Evolutionary conservation across 1,140 invertebrate species (phyloP), one percentile per base, ranked within the genome.

Genomic region (Bursaphelenchus mucronatus): DNA sequence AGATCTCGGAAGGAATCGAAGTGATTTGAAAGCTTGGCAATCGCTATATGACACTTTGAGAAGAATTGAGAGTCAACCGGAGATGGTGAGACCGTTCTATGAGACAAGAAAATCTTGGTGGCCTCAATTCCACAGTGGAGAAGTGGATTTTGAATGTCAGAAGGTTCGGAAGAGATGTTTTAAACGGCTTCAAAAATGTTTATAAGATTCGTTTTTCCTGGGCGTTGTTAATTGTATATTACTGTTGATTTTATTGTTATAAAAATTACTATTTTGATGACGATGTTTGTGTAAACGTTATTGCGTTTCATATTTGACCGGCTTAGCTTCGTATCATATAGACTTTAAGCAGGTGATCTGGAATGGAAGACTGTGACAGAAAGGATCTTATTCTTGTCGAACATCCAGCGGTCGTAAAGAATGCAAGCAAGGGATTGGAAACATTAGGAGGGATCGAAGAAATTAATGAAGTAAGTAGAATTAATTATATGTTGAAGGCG

Each of bases 361-460:
- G 41, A 55, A 55, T 55, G 54, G 39, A 39, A n/a, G 15, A 39
- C 6, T 44, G 13, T 30, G 53, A 13, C 13, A 8, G 15, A 10
- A 9, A 58, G 17, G 62, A 76, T 11, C 66, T 78, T 47, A 56
- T 74, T 1, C 44, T 79, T 4, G 63, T 78, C 30, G 58, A 80
- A 53, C 76, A 80, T 69, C 76, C 76, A 7, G 76, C 71, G 41
- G 64, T 79, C 17, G 53, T 79, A 17, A 70, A 71, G 49, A 74
- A 79, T 66, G 52, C 67, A 6, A 71, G 80, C 15, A 66, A 67
- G 40, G 76, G 76, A 10, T 43, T 78, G 39, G 54, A 63, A 30
- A 80, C 77, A 8, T 61, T 80, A n/a, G 76, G 76, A 19, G 77
- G 77, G 41, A 13, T 75, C 8, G 30, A 54, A 5, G 52, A 51